phyloP scores from a whole-genome alignment of 2,113 vertebrate species.

The Pseudorasbora parva region DNA sequence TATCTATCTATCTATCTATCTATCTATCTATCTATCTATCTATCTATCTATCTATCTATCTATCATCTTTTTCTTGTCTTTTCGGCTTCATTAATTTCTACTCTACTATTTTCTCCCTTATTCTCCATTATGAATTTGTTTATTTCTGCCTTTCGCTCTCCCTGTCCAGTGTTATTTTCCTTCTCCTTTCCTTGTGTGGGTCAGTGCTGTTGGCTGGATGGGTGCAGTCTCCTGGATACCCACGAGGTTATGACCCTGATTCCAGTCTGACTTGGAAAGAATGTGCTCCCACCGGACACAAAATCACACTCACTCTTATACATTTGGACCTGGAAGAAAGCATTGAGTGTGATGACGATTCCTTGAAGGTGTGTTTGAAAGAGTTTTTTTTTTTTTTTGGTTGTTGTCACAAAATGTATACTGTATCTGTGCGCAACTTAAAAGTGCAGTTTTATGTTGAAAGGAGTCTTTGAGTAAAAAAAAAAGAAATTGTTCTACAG shows the following conservation, averaged over 20 bases:
- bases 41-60: too few species aligned
- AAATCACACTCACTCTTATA: slow-evolving; percentile 82
- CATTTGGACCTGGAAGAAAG: slow-evolving; percentile 90
- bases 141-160: not conserved
- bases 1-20: not conserved
- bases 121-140: not conserved
- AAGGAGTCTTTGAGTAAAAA: not conserved
- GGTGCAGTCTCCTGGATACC: slow-evolving; percentile 90
- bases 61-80: not conserved
- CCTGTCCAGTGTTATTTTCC: slow-evolving; percentile 38
- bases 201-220: slow-evolving; percentile 75
- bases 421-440: not conserved
- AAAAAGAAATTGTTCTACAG: not conserved
- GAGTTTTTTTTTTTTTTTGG: not conserved
- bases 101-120: not conserved
- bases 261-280: slow-evolving; percentile 80
- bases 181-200: slow-evolving; percentile 48
- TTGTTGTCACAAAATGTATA: not conserved
- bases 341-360: slow-evolving; percentile 84
- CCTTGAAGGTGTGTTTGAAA: slow-evolving; percentile 78
- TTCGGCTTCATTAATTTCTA: not conserved
- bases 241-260: slow-evolving; percentile 82
- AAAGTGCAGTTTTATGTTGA: not conserved
- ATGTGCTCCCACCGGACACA: slow-evolving; percentile 82
- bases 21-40: too few species aligned